These are phyloP conservation scores for Centrocercus urophasianus DNA, from an alignment of 2,113 vertebrate species.

Conservation along the genomic window DNA sequence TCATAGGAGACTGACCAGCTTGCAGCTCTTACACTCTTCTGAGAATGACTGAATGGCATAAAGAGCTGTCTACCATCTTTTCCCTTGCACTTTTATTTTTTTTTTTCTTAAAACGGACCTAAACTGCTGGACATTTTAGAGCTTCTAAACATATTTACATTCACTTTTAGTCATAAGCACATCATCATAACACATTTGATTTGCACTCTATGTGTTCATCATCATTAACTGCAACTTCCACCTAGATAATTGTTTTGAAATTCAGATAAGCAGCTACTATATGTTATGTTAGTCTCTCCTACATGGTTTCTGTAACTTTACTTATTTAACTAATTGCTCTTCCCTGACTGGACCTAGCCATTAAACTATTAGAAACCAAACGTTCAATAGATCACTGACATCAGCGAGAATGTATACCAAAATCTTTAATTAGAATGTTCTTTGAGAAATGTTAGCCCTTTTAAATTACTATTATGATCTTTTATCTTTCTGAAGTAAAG, in stretches of 20 bases:
- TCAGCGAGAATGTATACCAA: not conserved
- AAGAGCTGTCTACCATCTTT: not conserved
- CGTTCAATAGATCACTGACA: not conserved
- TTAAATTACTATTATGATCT: fast-evolving
- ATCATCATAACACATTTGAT: not conserved
- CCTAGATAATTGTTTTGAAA: not conserved
- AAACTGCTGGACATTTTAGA: not conserved
- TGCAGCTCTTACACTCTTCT: not conserved
- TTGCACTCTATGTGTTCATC: not conserved
- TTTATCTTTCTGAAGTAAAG: not conserved
- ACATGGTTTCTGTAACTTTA: not conserved
- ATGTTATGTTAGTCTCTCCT: not conserved
- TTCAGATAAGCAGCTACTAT: not conserved
- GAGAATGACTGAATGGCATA: not conserved
- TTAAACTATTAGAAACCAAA: not conserved
- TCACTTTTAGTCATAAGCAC: not conserved
- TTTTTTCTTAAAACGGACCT: not conserved
- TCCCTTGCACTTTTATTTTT: not conserved
- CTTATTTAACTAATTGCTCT: not conserved
- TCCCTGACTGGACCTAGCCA: not conserved
- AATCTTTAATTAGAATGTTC: not conserved
- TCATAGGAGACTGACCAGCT: not conserved
- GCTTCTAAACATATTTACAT: not conserved
- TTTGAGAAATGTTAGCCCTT: not conserved
- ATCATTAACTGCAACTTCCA: not conserved